Conservation (phyloP, 2,113 vertebrate species). For the Gnathonemus echidnorhynchus region DNA sequence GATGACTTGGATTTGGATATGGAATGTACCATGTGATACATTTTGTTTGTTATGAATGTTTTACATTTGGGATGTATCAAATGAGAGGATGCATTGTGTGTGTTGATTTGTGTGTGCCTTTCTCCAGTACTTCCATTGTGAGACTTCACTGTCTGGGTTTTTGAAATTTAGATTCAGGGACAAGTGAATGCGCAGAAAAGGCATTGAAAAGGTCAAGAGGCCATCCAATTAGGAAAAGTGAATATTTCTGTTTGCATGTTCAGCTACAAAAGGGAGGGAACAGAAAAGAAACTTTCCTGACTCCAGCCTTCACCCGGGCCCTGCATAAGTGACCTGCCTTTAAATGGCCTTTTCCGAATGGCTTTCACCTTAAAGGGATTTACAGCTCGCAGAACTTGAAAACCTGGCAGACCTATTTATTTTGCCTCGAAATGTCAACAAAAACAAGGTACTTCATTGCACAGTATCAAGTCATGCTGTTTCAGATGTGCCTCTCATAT, state of each 20-base stretch:
- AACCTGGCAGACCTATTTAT: neutral
- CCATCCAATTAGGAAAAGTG: neutral
- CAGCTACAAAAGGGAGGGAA: neutral
- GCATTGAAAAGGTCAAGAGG: neutral
- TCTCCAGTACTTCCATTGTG: neutral
- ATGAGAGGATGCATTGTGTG: neutral
- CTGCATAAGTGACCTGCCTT: neutral
- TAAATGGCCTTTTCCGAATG: neutral
- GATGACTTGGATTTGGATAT: neutral
- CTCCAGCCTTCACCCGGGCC: neutral
- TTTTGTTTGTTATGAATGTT: neutral
- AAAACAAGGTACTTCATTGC: neutral
- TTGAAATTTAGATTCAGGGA: neutral
- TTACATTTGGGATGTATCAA: neutral
- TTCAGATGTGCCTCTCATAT: neutral
- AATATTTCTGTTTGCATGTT: conserved; percentile 7
- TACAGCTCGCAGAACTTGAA: neutral
- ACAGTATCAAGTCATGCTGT: neutral
- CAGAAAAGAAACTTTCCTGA: neutral
- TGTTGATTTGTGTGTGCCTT: neutral
- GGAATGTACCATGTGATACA: neutral
- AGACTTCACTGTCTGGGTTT: neutral
- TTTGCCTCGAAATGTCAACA: neutral
- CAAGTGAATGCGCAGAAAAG: neutral
- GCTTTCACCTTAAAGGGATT: conserved; percentile 2